Conservation (phyloP, 2,888 invertebrate genomes). For the Macaria liturata region DNA sequence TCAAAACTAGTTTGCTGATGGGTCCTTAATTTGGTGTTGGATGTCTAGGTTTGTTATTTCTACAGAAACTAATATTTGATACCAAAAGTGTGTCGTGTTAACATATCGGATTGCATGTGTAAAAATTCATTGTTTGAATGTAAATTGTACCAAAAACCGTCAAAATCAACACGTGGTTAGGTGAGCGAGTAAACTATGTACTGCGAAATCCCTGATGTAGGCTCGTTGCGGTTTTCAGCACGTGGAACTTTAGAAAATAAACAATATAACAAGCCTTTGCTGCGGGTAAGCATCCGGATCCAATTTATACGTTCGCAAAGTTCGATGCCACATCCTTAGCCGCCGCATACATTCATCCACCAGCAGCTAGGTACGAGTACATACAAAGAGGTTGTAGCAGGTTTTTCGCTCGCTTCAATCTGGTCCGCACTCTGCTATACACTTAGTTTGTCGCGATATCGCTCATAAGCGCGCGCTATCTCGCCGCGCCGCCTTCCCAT, state of each 20-base stretch:
- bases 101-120: too few relatives aligned
- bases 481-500: slow-evolving; percentile 64
- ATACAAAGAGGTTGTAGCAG: slow-evolving; percentile 19
- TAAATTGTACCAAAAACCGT: too few relatives aligned
- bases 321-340: slow-evolving; percentile 36
- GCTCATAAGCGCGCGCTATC: slow-evolving; percentile 76
- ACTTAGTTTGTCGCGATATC: slow-evolving; percentile 80
- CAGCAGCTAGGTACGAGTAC: background rate
- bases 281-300: slow-evolving; percentile 33
- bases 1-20: slow-evolving; percentile 16
- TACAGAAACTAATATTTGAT: too few relatives aligned
- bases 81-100: too few relatives aligned
- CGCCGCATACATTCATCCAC: slow-evolving; percentile 22
- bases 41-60: too few relatives aligned
- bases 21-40: background rate
- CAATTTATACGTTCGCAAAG: slow-evolving; percentile 37
- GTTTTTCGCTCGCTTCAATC: slow-evolving; percentile 34
- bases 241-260: slow-evolving; percentile 34
- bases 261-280: slow-evolving; percentile 37
- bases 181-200: slow-evolving; percentile 24
- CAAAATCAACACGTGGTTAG: slow-evolving; percentile 20
- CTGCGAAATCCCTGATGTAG: slow-evolving; percentile 24
- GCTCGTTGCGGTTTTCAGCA: slow-evolving; percentile 29
- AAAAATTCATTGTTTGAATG: too few relatives aligned
- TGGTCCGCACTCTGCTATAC: slow-evolving; percentile 37